Conservation (phyloP, 2,797 vertebrate genomes). For the Falco cherrug region DNA sequence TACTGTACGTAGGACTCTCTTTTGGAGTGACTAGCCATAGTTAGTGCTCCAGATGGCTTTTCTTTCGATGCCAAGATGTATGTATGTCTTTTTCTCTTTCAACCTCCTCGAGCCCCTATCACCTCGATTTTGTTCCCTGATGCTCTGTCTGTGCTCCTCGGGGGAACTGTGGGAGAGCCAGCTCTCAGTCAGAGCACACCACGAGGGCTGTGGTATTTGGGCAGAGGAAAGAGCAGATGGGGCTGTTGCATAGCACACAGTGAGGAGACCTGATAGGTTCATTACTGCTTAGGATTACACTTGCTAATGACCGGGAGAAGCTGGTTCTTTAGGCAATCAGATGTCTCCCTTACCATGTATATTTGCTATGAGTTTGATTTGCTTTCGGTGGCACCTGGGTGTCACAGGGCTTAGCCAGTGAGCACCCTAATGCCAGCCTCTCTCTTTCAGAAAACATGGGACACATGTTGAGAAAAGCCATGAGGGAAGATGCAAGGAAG, state of each 20-base stretch:
- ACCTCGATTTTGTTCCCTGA: background rate
- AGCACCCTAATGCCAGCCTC: background rate
- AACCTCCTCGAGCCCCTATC: background rate
- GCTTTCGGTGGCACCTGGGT: background rate
- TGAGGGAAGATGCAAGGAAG: conserved; percentile 34
- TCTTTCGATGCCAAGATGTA: background rate
- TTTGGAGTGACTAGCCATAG: background rate
- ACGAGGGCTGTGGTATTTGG: background rate
- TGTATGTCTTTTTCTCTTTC: background rate
- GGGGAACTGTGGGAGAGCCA: background rate
- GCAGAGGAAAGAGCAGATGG: background rate
- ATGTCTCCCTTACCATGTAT: background rate
- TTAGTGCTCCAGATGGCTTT: background rate
- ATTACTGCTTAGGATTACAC: fast-evolving
- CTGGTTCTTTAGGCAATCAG: background rate
- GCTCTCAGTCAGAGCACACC: background rate
- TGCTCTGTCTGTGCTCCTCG: background rate
- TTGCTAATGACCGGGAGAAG: background rate
- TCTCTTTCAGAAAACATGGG: conserved; percentile 5
- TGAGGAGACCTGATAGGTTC: background rate
- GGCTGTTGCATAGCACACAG: background rate
- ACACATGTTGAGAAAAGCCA: conserved; percentile 35
- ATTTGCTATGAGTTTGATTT: background rate
- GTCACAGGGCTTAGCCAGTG: background rate
- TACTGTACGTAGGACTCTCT: background rate